phyloP scores from a whole-genome alignment of 1,140 invertebrate species.

The Grapholita molesta region DNA sequence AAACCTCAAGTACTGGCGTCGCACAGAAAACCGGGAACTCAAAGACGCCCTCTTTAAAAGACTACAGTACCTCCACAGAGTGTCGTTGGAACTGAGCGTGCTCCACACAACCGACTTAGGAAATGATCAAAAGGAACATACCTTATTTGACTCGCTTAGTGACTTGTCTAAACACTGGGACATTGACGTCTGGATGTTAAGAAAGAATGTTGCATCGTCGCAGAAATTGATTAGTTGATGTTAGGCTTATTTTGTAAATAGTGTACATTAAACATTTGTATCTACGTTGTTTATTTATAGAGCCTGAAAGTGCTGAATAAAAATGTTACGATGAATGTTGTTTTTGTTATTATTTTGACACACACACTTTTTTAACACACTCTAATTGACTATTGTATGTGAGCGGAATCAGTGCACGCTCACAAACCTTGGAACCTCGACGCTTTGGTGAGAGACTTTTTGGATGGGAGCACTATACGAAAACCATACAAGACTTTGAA shows the following conservation, averaged over 20 bases:
- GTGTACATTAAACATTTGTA: constrained; percentile 61
- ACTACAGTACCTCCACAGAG: constrained; percentile 63
- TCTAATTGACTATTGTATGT: too few relatives aligned
- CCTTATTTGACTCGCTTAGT: constrained; percentile 42
- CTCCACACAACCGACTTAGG: constrained; percentile 59
- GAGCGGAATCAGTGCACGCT: too few relatives aligned
- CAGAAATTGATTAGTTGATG: constrained; percentile 51
- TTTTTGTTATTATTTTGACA: background rate
- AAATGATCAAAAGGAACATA: constrained; percentile 40
- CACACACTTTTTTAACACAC: too few relatives aligned
- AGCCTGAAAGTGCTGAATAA: constrained; percentile 19
- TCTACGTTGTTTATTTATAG: constrained; percentile 64
- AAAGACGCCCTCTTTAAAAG: constrained; percentile 56
- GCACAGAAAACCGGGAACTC: constrained; percentile 43
- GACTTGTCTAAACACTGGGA: constrained; percentile 55
- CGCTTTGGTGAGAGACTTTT: too few relatives aligned
- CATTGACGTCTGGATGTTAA: constrained; percentile 47
- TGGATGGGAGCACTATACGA: too few relatives aligned
- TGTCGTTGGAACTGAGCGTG: constrained; percentile 56
- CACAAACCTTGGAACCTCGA: too few relatives aligned
- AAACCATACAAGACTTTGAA: too few relatives aligned
- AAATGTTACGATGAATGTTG: constrained; percentile 10
- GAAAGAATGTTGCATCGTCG: constrained; percentile 31
- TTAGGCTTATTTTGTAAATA: constrained; percentile 62
- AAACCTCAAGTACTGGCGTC: constrained; percentile 68